A percentile compares a stretch with the other conserved stretches of the same genome.
Evolutionary conservation across 2,888 invertebrate species (phyloP).

Genomic region (Xestia ashworthii): DNA sequence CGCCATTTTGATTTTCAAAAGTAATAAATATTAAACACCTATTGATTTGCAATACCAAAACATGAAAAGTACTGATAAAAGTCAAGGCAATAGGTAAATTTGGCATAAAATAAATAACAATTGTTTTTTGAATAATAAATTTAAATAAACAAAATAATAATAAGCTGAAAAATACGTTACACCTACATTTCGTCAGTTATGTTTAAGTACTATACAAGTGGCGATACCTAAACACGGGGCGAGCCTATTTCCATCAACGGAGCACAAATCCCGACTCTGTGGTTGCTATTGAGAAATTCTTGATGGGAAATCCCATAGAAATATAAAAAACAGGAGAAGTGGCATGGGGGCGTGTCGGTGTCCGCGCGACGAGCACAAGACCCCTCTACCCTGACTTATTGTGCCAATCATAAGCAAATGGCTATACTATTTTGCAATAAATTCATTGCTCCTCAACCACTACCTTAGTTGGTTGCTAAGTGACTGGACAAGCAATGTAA

Average conservation of each 20-base stretch:
- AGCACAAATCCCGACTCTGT: background rate
- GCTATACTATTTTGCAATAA: too few relatives aligned
- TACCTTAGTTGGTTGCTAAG: too few relatives aligned
- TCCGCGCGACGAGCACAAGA: too few relatives aligned
- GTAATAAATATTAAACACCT: conserved; percentile 33
- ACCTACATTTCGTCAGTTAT: too few relatives aligned
- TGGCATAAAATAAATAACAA: conserved; percentile 37
- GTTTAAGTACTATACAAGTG: too few relatives aligned
- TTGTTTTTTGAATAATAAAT: conserved; percentile 22
- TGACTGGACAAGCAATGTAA: too few relatives aligned
- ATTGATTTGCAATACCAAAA: conserved; percentile 23
- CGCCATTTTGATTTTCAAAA: conserved; percentile 14
- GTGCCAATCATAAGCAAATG: too few relatives aligned
- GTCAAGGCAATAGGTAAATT: conserved; percentile 22
- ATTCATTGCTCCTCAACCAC: background rate
- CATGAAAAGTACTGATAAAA: conserved; percentile 15
- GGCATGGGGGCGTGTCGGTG: too few relatives aligned
- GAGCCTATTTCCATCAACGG: background rate
- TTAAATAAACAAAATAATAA: conserved; percentile 9
- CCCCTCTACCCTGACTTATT: too few relatives aligned
- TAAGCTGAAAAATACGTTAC: conserved; percentile 3
- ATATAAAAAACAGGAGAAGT: too few relatives aligned
- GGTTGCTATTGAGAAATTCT: background rate
- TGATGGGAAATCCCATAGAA: background rate
- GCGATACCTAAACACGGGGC: background rate